These are phyloP conservation scores for Caradrina clavipalpis DNA, from an alignment of 2,888 invertebrate genomes.

Conservation along the genomic window DNA sequence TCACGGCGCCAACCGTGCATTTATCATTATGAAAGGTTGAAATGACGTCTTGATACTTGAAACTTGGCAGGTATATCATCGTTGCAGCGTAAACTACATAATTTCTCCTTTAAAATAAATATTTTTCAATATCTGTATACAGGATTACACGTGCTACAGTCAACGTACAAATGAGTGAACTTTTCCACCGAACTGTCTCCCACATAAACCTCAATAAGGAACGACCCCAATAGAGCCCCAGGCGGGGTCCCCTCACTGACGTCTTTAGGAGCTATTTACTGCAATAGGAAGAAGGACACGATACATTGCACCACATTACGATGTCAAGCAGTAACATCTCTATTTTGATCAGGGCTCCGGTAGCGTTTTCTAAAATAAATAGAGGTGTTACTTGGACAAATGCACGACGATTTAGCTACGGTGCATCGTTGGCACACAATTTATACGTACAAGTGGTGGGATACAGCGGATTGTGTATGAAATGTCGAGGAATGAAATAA, in stretches of 20 bases:
- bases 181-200: background rate
- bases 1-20: too few relatives aligned
- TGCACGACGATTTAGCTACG: conserved; percentile 79
- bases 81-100: too few relatives aligned
- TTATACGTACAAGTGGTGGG: conserved; percentile 58
- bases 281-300: conserved; percentile 35
- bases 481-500: conserved; percentile 48
- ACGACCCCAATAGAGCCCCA: background rate
- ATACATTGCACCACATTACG: conserved; percentile 59
- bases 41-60: too few relatives aligned
- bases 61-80: too few relatives aligned
- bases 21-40: too few relatives aligned
- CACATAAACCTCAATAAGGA: conserved; percentile 13
- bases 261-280: conserved; percentile 30
- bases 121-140: too few relatives aligned
- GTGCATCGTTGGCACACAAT: conserved; percentile 71
- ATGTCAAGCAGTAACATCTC: conserved; percentile 59
- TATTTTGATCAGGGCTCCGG: conserved; percentile 67
- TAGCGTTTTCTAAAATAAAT: conserved; percentile 81
- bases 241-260: background rate
- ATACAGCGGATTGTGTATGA: conserved; percentile 52
- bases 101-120: too few relatives aligned
- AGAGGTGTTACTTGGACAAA: conserved; percentile 84
- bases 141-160: background rate
- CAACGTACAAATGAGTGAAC: background rate